A percentile compares a stretch with the other conserved stretches of the same genome.
phyloP scores from a whole-genome alignment of 1,140 invertebrate species.

The Cheumatopsyche charites region DNA sequence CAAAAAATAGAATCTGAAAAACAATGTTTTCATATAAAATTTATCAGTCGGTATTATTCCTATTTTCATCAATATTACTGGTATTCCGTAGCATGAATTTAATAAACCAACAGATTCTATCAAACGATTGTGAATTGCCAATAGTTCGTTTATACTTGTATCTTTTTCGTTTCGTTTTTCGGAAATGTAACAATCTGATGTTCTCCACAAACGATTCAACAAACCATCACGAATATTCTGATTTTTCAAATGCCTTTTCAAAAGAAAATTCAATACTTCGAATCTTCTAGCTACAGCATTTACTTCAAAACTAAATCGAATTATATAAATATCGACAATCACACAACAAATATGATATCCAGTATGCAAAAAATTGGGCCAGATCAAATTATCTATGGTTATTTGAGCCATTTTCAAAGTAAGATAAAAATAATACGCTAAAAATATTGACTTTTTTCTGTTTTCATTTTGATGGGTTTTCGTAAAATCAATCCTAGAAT shows the following conservation, averaged over 20 bases:
- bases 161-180: too few relatives aligned
- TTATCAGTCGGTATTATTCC: too few relatives aligned
- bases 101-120: too few relatives aligned
- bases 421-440: neutral
- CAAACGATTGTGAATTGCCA: too few relatives aligned
- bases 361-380: neutral
- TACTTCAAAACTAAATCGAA: conserved; percentile 2
- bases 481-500: neutral
- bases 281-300: neutral
- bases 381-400: neutral
- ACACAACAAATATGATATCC: neutral
- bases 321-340: neutral
- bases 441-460: neutral
- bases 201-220: neutral
- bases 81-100: too few relatives aligned
- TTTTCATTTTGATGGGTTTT: neutral
- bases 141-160: too few relatives aligned
- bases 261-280: conserved; percentile 2
- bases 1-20: neutral
- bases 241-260: neutral
- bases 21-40: too few relatives aligned
- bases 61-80: too few relatives aligned
- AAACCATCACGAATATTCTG: neutral
- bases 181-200: neutral
- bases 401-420: neutral